A percentile compares a stretch with the other conserved stretches of the same genome.
These are phyloP conservation scores for Muscidifurax raptorellus DNA, from an alignment of 1,140 invertebrate species.

Conservation along the genomic window DNA sequence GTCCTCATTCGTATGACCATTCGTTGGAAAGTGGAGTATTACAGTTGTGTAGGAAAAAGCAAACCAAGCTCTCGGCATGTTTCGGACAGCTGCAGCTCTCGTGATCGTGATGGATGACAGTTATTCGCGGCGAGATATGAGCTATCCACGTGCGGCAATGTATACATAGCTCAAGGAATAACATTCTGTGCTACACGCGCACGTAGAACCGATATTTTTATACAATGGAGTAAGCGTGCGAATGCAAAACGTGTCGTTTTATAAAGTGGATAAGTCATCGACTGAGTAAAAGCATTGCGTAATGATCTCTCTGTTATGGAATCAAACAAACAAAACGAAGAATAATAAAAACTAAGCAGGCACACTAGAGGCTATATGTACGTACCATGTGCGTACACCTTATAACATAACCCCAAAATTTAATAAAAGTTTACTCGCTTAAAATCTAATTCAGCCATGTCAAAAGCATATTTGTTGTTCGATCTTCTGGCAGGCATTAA, in stretches of 20 bases:
- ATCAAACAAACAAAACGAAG: too few species aligned
- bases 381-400: too few species aligned
- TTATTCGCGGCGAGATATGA: neutral
- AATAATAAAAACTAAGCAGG: too few species aligned
- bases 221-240: neutral
- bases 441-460: too few species aligned
- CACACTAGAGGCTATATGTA: too few species aligned
- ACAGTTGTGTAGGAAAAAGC: neutral
- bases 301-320: too few species aligned
- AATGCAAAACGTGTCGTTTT: too few species aligned
- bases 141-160: neutral
- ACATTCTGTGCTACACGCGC: neutral
- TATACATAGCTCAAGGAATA: neutral
- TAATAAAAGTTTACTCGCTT: too few species aligned
- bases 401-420: too few species aligned
- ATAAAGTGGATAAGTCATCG: neutral
- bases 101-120: neutral
- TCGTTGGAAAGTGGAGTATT: neutral
- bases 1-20: neutral
- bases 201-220: neutral
- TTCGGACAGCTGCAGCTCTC: neutral
- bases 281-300: neutral
- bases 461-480: too few species aligned
- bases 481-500: too few species aligned
- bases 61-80: too few species aligned